Base-by-base conservation (phyloP, 1,140 invertebrate genomes). In the Drosophila nasuta region DNA sequence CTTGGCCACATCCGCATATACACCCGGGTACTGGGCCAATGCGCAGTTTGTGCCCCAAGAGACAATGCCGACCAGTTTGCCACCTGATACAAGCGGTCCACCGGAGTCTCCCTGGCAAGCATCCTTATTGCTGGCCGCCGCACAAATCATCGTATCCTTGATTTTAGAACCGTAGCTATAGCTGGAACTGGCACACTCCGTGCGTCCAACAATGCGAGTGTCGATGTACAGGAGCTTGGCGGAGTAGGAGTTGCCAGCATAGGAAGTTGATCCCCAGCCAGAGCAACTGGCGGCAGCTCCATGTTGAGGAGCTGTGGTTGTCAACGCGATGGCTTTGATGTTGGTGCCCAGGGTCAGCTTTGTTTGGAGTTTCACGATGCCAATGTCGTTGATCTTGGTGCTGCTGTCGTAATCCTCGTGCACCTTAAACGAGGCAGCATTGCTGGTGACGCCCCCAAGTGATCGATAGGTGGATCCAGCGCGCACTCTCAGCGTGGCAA, bases 321-420 rank as follows among this genome's bases (percentile, higher is more conserved):
- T 83, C 65, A 93, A 54, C 0, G 5, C 2, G n/a, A 93, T 91
- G 4, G 82, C 77, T 35, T 93, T 82, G 11, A 94, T 92, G n/a
- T 78, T 92, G 0, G 77, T 15, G 1, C 56, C 80, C 17, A 91
- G 90, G 4, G 33, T 17, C 7, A 94, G 78, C 15, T 75, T 56
- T 1, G 75, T 56, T 15, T 91, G 65, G 1, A 94, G 51, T 3
- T 86, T 80, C 25, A 95, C 59, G 1, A 95, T 71, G 13, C 89
- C 94, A 8, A 95, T 83, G 59, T 95, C 94, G 20, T 94, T 93
- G 8, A 67, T 56, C 4, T 71, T 69, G 3, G 25, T 77, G 3
- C 0, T 43, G 0, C 11, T 0, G 15, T 65, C 73, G 56, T 81
- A 92, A 3, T 43, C 52, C n/a, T 76, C 77, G 30, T 92, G 91